Percentiles rank a stretch among this genome's conserved stretches.
Conservation (phyloP, 2,797 vertebrate species). For the Microhierax caerulescens region DNA sequence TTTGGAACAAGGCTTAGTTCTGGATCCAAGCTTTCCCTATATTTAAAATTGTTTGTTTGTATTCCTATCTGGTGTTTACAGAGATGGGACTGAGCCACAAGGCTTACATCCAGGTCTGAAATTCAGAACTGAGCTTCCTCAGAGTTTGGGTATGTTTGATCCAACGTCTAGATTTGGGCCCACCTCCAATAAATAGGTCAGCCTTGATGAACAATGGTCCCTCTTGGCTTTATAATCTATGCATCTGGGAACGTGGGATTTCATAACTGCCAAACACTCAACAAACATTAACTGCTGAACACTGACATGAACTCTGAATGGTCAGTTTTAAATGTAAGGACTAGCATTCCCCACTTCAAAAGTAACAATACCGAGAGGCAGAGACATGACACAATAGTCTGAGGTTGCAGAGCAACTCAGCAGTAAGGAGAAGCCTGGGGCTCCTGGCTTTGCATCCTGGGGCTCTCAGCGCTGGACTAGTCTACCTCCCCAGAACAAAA, state of each 20-base stretch:
- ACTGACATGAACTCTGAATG: background rate
- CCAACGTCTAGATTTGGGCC: background rate
- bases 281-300: background rate
- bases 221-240: background rate
- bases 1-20: background rate
- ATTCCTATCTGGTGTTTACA: slow-evolving; percentile 2
- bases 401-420: background rate
- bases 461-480: background rate
- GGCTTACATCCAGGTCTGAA: background rate
- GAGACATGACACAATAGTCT: background rate
- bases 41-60: background rate
- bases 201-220: background rate
- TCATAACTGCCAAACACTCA: background rate
- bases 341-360: background rate
- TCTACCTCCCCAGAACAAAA: background rate
- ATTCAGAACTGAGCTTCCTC: background rate
- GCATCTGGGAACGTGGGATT: background rate
- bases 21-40: background rate
- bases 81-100: background rate
- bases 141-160: background rate
- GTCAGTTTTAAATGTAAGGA: background rate
- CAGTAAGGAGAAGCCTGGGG: background rate
- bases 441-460: background rate
- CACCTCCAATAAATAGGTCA: background rate
- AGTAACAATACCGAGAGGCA: background rate